Evolutionary conservation across 1,140 invertebrate genomes (phyloP).

Genomic region (Drosophila triauraria): DNA sequence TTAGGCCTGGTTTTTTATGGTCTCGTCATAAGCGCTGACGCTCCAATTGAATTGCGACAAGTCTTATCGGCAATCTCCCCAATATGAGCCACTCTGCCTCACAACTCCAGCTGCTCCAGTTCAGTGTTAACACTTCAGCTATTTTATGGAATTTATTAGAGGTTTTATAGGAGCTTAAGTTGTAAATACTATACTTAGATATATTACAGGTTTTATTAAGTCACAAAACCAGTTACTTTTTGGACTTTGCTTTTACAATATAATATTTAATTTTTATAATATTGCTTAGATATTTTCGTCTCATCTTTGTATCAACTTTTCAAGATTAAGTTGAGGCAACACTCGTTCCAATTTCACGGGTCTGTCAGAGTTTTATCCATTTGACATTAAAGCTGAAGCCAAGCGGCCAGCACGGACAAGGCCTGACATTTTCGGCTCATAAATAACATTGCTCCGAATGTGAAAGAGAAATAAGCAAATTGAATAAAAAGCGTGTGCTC

Average conservation of each 20-base stretch:
- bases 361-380: conserved; percentile 11
- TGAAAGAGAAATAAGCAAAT: conserved; percentile 34
- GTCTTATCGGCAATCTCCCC: conserved; percentile 39
- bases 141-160: neutral
- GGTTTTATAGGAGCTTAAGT: neutral
- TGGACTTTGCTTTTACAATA: no score
- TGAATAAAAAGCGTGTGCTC: conserved; percentile 26
- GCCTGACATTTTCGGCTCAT: conserved; percentile 51
- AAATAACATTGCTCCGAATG: conserved; percentile 40
- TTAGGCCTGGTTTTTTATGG: conserved; percentile 31
- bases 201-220: no score
- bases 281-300: no score
- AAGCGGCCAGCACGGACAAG: conserved; percentile 14
- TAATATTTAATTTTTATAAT: neutral
- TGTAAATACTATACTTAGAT: neutral
- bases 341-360: no score
- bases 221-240: no score
- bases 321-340: neutral
- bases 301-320: neutral
- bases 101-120: neutral
- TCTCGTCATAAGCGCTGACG: conserved; percentile 25
- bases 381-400: conserved; percentile 46
- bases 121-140: conserved; percentile 3
- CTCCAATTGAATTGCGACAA: conserved; percentile 50
- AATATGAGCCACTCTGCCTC: conserved; percentile 5